These are phyloP conservation scores for Onychomys leucogaster DNA, from an alignment of 2,797 vertebrate species.

Conservation along the genomic window DNA sequence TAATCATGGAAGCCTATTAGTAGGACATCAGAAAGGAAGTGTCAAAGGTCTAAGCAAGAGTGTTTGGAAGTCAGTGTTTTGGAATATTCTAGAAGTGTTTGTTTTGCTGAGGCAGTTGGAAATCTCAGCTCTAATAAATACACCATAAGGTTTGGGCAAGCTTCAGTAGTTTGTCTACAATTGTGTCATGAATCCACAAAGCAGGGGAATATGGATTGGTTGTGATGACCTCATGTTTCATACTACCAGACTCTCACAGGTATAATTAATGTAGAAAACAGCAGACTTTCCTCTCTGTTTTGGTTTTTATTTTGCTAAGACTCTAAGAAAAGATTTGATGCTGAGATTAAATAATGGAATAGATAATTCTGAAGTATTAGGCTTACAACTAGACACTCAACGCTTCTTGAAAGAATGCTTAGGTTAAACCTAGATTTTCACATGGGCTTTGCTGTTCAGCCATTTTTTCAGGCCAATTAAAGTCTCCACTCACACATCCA, in stretches of 20 bases:
- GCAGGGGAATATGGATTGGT: slow-evolving; percentile 5
- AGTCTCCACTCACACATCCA: slow-evolving; percentile 20
- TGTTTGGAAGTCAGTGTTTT: slow-evolving; percentile 20
- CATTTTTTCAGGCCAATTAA: not conserved
- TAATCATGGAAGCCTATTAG: not conserved
- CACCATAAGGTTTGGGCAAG: not conserved
- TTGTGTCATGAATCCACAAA: slow-evolving; percentile 37
- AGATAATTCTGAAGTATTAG: slow-evolving; percentile 32
- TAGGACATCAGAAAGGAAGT: not conserved
- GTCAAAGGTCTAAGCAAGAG: slow-evolving; percentile 12
- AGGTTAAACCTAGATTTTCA: not conserved
- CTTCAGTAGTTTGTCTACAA: slow-evolving; percentile 32
- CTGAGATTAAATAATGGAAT: slow-evolving; percentile 31
- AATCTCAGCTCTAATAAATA: slow-evolving; percentile 27
- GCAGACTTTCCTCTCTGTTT: not conserved
- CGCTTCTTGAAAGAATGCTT: not conserved
- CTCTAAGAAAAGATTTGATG: slow-evolving; percentile 6
- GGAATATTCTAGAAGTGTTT: slow-evolving; percentile 25
- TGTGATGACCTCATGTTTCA: slow-evolving; percentile 19
- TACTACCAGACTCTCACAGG: not conserved
- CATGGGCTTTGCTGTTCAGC: not conserved
- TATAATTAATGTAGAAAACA: slow-evolving; percentile 4
- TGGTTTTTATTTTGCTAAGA: slow-evolving; percentile 24
- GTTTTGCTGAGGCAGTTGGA: not conserved
- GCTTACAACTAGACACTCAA: not conserved